These are phyloP conservation scores for Microtus pennsylvanicus DNA, from an alignment of 2,113 vertebrate genomes.

Conservation along the genomic window DNA sequence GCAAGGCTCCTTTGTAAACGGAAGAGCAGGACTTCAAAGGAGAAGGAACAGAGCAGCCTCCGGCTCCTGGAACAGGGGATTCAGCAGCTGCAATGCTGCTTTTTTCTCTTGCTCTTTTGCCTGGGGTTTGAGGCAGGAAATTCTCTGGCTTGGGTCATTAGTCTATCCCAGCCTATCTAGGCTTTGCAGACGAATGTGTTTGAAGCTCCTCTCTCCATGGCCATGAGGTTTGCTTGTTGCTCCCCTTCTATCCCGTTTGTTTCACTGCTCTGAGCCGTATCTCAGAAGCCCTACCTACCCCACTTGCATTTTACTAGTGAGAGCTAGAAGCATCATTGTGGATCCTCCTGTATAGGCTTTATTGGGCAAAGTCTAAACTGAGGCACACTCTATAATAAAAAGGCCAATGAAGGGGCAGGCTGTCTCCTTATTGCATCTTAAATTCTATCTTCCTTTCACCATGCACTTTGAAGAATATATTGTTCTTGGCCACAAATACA, in stretches of 20 bases:
- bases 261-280: not conserved
- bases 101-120: constrained; percentile 48
- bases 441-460: not conserved
- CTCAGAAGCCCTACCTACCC: not conserved
- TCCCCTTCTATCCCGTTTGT: not conserved
- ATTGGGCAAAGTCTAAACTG: not conserved
- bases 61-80: not conserved
- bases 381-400: not conserved
- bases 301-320: not conserved
- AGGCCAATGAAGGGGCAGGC: not conserved
- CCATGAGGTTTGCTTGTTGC: not conserved
- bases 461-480: not conserved
- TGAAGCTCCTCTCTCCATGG: not conserved
- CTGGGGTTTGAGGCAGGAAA: constrained; percentile 15
- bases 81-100: not conserved
- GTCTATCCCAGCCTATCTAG: not conserved
- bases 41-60: not conserved
- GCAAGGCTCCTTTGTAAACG: not conserved
- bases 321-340: not conserved
- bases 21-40: constrained; percentile 9
- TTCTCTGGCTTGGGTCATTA: not conserved
- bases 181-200: not conserved
- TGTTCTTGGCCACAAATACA: not conserved
- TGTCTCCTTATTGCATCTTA: not conserved
- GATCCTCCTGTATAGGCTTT: not conserved